Percentiles rank a stretch among this genome's conserved stretches.
These are phyloP conservation scores for Babylonia areolata DNA, from an alignment of 1,140 invertebrate species.

Conservation along the genomic window DNA sequence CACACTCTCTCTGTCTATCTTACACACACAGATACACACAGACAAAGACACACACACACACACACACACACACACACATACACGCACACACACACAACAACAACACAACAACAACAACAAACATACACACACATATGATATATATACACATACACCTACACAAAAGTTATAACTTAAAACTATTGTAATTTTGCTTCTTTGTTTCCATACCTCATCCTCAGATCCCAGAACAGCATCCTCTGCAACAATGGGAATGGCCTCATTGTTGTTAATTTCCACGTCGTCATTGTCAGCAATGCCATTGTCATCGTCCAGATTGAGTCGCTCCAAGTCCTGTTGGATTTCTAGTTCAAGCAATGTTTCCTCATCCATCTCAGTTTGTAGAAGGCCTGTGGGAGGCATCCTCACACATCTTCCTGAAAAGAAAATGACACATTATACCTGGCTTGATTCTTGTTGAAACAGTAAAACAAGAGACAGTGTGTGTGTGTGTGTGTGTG, in stretches of 20 bases:
- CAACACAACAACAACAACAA: no score
- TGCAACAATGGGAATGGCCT: neutral
- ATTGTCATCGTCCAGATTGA: constrained; percentile 50
- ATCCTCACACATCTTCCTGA: constrained; percentile 43
- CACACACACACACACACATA: neutral
- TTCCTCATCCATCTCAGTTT: constrained; percentile 57
- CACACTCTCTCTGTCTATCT: no score
- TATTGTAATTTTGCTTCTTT: no score
- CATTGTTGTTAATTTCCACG: constrained; percentile 28
- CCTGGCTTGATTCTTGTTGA: no score
- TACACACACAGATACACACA: no score
- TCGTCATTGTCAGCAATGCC: constrained; percentile 29
- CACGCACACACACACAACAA: no score
- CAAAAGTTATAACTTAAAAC: no score
- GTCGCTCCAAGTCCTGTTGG: constrained; percentile 51
- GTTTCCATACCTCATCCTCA: neutral
- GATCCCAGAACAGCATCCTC: neutral
- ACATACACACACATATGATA: no score
- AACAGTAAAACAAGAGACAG: neutral
- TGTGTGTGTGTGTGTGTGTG: neutral
- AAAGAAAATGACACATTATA: no score
- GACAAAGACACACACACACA: no score
- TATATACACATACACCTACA: no score
- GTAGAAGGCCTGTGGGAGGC: constrained; percentile 54
- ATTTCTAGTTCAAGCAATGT: constrained; percentile 59